Evolutionary conservation across 2,888 invertebrate species (phyloP).

Genomic region (Cheilosia urbana): DNA sequence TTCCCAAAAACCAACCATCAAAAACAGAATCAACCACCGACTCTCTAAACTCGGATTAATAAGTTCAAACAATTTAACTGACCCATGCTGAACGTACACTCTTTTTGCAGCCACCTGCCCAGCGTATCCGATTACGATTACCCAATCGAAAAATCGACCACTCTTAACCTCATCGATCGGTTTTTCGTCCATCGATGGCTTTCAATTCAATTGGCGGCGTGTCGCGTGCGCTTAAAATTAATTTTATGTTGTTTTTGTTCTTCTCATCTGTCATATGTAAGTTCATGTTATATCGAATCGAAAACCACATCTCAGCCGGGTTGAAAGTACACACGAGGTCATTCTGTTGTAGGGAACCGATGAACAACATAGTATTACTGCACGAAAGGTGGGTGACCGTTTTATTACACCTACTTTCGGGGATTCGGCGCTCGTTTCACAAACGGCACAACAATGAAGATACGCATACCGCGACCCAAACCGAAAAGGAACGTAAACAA

Average conservation of each 20-base stretch:
- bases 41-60: conserved; percentile 49
- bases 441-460: conserved; percentile 53
- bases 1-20: background rate
- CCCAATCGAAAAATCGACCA: conserved; percentile 64
- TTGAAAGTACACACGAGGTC: conserved; percentile 61
- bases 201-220: conserved; percentile 68
- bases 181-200: conserved; percentile 57
- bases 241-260: conserved; percentile 17
- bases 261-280: conserved; percentile 23
- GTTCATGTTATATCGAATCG: conserved; percentile 17
- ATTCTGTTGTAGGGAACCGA: background rate
- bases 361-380: conserved; percentile 7
- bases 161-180: conserved; percentile 64
- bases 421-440: conserved; percentile 35
- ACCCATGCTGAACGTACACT: conserved; percentile 3
- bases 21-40: conserved; percentile 7
- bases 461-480: conserved; percentile 40
- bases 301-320: conserved; percentile 26
- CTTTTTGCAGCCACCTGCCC: conserved; percentile 57
- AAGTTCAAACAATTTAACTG: conserved; percentile 71
- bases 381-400: conserved; percentile 74
- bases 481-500: conserved; percentile 67
- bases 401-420: conserved; percentile 73
- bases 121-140: conserved; percentile 65
- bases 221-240: conserved; percentile 59